Conservation (phyloP, 2,888 invertebrate genomes). For the Aporophyla lueneburgensis region DNA sequence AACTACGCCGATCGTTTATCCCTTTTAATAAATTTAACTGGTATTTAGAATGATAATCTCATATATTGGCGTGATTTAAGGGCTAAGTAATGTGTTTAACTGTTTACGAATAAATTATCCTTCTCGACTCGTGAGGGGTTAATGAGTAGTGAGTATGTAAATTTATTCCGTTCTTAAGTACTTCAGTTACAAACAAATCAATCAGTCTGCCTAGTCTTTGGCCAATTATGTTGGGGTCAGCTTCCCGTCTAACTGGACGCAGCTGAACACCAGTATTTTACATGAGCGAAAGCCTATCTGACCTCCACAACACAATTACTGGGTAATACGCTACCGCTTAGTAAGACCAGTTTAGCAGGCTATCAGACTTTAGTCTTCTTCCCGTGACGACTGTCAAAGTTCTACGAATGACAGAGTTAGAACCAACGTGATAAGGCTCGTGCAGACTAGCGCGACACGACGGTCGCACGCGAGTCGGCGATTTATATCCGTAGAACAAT, state of each 20-base stretch:
- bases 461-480: too few relatives aligned
- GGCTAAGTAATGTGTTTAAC: slow-evolving; percentile 32
- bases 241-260: neutral
- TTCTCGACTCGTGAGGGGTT: slow-evolving; percentile 21
- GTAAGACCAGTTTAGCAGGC: neutral
- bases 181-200: slow-evolving; percentile 16
- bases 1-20: slow-evolving; percentile 45
- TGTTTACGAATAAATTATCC: slow-evolving; percentile 53
- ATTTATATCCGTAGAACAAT: too few relatives aligned
- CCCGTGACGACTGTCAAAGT: neutral
- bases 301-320: neutral
- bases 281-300: neutral
- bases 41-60: slow-evolving; percentile 52
- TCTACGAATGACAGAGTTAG: neutral
- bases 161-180: slow-evolving; percentile 33
- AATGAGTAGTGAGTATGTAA: slow-evolving; percentile 41
- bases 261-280: neutral
- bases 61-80: slow-evolving; percentile 49
- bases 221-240: neutral
- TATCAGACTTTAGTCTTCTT: too few relatives aligned
- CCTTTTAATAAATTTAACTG: slow-evolving; percentile 54
- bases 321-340: too few relatives aligned
- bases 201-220: neutral
- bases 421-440: too few relatives aligned
- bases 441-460: too few relatives aligned